phyloP scores from a whole-genome alignment of 2,888 invertebrate genomes.

The Drosophila mettleri region DNA sequence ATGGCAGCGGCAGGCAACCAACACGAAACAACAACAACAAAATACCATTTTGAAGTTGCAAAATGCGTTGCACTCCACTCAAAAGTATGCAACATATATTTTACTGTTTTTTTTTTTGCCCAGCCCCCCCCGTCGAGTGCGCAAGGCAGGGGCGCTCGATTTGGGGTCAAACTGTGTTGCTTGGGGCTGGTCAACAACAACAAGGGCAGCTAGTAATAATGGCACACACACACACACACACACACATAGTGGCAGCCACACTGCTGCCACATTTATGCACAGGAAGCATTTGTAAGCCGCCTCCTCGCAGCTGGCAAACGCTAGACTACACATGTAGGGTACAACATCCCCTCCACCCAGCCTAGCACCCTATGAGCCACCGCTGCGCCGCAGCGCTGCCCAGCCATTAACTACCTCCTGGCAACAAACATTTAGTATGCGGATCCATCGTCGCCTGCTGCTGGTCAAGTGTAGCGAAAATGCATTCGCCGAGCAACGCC shows the following conservation, averaged over 20 bases:
- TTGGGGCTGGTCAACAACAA: conserved; percentile 61
- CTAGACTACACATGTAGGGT: conserved; percentile 34
- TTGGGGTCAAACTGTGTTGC: conserved; percentile 50
- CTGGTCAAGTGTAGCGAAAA: conserved; percentile 26
- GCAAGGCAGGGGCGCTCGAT: conserved; percentile 25
- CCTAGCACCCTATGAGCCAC: background rate
- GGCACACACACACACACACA: conserved; percentile 27
- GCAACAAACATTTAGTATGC: conserved; percentile 19
- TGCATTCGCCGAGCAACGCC: conserved; percentile 18
- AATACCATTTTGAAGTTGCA: conserved; percentile 71
- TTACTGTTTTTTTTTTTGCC: conserved; percentile 8
- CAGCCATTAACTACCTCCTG: conserved; percentile 16
- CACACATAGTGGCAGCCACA: conserved; percentile 7
- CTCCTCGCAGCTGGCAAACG: conserved; percentile 40
- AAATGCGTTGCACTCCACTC: conserved; percentile 72
- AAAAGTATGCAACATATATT: conserved; percentile 67
- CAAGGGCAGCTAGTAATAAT: conserved; percentile 51
- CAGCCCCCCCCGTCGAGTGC: conserved; percentile 30
- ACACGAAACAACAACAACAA: conserved; percentile 43
- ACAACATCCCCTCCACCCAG: background rate
- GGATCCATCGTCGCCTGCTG: conserved; percentile 33
- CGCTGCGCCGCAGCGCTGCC: background rate
- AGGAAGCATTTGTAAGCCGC: conserved; percentile 75
- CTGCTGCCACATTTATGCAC: conserved; percentile 76
- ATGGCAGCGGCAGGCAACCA: conserved; percentile 24